Evolutionary conservation across 2,797 vertebrate species (phyloP).

Genomic region (Acanthiza pusilla): DNA sequence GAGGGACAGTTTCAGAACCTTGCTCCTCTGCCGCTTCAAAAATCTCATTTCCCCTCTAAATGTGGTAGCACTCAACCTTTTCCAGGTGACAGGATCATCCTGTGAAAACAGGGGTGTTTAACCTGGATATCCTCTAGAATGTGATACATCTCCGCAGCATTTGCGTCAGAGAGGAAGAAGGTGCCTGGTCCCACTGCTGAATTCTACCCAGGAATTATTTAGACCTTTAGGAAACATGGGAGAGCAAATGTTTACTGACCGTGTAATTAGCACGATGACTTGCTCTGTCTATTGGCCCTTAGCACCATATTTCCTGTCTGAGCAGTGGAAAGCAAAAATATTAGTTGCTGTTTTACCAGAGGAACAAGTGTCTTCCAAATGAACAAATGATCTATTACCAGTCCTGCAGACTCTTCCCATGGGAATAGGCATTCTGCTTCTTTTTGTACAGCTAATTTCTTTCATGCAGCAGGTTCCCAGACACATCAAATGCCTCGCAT

Average conservation of each 20-base stretch:
- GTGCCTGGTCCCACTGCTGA: slow-evolving; percentile 22
- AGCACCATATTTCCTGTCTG: slow-evolving; percentile 81
- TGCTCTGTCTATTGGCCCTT: slow-evolving; percentile 88
- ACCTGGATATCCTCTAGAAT: slow-evolving; percentile 14
- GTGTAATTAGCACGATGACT: slow-evolving; percentile 93
- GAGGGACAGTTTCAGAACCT: not conserved
- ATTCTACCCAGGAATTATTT: slow-evolving; percentile 79
- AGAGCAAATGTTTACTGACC: slow-evolving; percentile 91
- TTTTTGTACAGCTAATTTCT: slow-evolving; percentile 77
- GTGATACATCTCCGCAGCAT: slow-evolving; percentile 14
- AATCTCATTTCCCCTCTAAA: not conserved
- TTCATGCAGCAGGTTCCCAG: slow-evolving; percentile 79
- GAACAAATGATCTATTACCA: slow-evolving; percentile 79
- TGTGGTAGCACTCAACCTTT: not conserved
- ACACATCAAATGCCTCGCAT: slow-evolving; percentile 76
- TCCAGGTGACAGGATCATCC: not conserved
- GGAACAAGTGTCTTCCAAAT: slow-evolving; percentile 83
- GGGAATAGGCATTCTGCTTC: slow-evolving; percentile 76
- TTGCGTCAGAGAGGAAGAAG: slow-evolving; percentile 38
- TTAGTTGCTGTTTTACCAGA: slow-evolving; percentile 79
- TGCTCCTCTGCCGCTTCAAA: not conserved
- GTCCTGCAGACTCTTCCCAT: slow-evolving; percentile 74
- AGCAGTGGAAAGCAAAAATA: slow-evolving; percentile 71
- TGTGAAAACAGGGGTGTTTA: not conserved
- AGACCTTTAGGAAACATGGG: slow-evolving; percentile 74